Evolutionary conservation across 2,113 vertebrate species (phyloP).

Genomic region (Nothoprocta pentlandii): DNA sequence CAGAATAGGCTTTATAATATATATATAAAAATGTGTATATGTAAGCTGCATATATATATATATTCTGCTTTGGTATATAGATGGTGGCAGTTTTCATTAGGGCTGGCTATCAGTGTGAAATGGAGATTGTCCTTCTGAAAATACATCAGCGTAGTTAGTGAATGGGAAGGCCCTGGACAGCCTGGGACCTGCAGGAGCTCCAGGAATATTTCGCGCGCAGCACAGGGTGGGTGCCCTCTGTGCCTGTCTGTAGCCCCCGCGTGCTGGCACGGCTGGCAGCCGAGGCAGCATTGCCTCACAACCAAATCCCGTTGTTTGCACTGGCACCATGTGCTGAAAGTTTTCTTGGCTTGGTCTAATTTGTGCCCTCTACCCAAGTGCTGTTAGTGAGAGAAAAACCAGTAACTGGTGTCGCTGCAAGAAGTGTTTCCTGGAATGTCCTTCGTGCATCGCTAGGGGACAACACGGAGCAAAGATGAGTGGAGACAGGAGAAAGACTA

Average conservation of each 20-base stretch:
- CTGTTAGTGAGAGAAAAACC: background rate
- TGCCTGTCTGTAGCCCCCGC: background rate
- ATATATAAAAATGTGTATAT: too few relatives aligned
- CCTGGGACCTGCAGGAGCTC: background rate
- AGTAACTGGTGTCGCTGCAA: background rate
- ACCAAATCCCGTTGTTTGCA: background rate
- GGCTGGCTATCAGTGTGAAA: background rate
- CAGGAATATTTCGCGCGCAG: fast-evolving
- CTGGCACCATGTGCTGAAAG: background rate
- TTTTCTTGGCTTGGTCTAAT: background rate
- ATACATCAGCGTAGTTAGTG: background rate
- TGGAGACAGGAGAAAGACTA: background rate
- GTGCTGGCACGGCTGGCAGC: background rate
- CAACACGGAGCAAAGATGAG: background rate
- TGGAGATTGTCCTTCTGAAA: background rate
- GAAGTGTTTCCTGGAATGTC: background rate
- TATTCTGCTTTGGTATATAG: too few relatives aligned
- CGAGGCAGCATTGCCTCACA: background rate
- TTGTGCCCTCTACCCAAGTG: background rate
- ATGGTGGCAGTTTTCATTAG: background rate
- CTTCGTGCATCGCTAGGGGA: background rate
- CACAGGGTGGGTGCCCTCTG: background rate
- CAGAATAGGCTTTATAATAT: background rate
- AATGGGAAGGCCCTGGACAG: background rate
- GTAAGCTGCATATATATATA: too few relatives aligned